Evolutionary conservation across 2,797 vertebrate genomes (phyloP), one percentile per base, ranked within the genome.

Genomic region (Pangasius djambal): DNA sequence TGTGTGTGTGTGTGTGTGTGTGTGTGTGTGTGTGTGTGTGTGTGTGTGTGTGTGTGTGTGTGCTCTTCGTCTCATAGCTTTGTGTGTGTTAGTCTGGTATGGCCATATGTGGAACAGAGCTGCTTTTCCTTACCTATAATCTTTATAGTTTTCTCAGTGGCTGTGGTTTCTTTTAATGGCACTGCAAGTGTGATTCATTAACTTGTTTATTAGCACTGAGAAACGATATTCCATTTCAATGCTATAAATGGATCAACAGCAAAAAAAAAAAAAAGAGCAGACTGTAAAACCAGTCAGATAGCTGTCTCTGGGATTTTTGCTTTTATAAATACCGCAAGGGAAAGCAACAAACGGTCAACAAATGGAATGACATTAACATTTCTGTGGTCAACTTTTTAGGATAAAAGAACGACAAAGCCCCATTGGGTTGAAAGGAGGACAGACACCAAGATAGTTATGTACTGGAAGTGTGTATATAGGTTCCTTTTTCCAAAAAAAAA

Each of bases 171-270:
- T 93, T 65, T 93, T 91, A 94, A 91, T 93, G 92, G 89, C 90
- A 94, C 93, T 93, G 92, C 94, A 93, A 96, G 94, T 95, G 95
- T 92, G 94, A 95, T 92, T 94, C 94, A 95, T 95, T 95, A 96
- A 92, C 89, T 87, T 90, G 63, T 96, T 96, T 95, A 95, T 92
- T 93, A 95, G 94, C 91, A 92, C 20, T 77, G 93, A 93, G 91
- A 94, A 92, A 93, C 91, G 89, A 91, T 92, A 94, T 93, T 95
- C 94, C 94, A 94, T 95, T 93, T 92, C 90, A 92, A 93, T 93
- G 93, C 92, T 89, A 88, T 95, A 93, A 95, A 95, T 90, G 48
- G 25, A 79, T 89, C 87, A 18, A 63, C 89, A 75, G 78, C 77
- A 79, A 79, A 83, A 72, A 72, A 31, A 79, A 79, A 79, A 83